Base-by-base conservation (phyloP, 2,113 vertebrate species). In the Cebidichthys violaceus region DNA sequence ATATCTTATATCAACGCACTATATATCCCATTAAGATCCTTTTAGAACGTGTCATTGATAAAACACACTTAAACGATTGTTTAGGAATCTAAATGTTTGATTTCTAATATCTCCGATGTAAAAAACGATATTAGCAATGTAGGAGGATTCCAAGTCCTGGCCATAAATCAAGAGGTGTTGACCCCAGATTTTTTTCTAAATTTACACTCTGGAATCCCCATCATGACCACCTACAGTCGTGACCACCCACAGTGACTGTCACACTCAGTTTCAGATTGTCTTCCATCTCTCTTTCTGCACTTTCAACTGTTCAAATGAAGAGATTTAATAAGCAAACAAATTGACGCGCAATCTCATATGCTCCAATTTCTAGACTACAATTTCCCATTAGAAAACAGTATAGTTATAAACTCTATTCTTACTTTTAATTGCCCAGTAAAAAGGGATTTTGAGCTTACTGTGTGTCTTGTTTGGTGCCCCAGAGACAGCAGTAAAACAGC, bases 401-500 rank as follows among this genome's bases (percentile, higher is more conserved):
- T 15, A 52, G 57, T 80, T 54, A 76, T 86, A 86, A 92, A 91
- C 57, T 83, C 75, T 93, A 92, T 92, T 94, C 80, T 90, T 91
- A 27, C 83, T 80, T 83, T 85, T 93, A 84, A 87, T 87, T 86
- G 80, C 64, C 84, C 69, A 39, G 75, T 90, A 81, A 92, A 92
- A 86, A 59, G 17, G 37, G 79, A 78, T 84, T 87, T 74, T 66
- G 79, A 80, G 83, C 78, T 79, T 41, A 27, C 65, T 87, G 52
- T 76, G 64, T 52, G 68, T 82, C 75, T 61, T 75, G 83, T 84
- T 85, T 77, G 57, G 70, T 87, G 87, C 84, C 77, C 33, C 88
- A 85, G 75, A 91, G 86, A 85, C 87, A 20, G 85, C 85, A 85
- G 88, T 93, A 93, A 95, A 95, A 87, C 69, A 24, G 43, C 17